Conservation (phyloP, 2,113 vertebrate genomes). For the Pangasianodon hypophthalmus region DNA sequence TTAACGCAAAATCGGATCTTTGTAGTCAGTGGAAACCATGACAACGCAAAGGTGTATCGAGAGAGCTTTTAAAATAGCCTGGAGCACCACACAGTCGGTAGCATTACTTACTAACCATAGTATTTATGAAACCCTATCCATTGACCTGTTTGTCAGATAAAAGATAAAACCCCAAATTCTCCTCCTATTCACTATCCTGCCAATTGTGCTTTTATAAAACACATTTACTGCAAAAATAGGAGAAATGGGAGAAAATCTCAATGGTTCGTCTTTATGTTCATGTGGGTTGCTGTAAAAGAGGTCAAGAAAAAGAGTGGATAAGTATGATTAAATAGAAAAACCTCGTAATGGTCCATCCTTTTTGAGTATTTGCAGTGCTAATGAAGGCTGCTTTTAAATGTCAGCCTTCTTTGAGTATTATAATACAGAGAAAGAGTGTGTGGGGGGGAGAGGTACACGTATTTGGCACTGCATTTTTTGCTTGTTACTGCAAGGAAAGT, state of each 20-base stretch:
- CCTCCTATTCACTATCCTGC: constrained; percentile 13
- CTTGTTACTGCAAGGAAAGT: constrained; percentile 10
- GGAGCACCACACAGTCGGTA: background rate
- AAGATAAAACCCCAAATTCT: background rate
- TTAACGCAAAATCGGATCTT: background rate
- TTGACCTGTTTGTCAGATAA: constrained; percentile 22
- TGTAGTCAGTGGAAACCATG: constrained; percentile 18
- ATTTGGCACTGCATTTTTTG: constrained; percentile 20
- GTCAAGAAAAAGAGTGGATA: constrained; percentile 17
- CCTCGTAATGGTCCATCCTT: background rate
- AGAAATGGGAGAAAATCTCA: constrained; percentile 3
- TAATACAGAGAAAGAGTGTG: background rate
- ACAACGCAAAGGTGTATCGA: constrained; percentile 4
- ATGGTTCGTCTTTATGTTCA: background rate
- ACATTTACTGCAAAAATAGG: background rate
- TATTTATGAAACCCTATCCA: constrained; percentile 18
- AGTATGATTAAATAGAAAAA: background rate
- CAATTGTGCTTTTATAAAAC: background rate
- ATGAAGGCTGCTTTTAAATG: constrained; percentile 33
- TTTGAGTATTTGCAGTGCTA: constrained; percentile 1
- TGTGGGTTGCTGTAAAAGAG: constrained; percentile 5
- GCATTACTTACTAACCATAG: background rate
- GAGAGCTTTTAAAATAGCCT: constrained; percentile 7
- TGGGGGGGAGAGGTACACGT: background rate
- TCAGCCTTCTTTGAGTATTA: background rate